These are phyloP conservation scores for Erinaceus europaeus DNA, from an alignment of 2,113 vertebrate species.

Conservation along the genomic window DNA sequence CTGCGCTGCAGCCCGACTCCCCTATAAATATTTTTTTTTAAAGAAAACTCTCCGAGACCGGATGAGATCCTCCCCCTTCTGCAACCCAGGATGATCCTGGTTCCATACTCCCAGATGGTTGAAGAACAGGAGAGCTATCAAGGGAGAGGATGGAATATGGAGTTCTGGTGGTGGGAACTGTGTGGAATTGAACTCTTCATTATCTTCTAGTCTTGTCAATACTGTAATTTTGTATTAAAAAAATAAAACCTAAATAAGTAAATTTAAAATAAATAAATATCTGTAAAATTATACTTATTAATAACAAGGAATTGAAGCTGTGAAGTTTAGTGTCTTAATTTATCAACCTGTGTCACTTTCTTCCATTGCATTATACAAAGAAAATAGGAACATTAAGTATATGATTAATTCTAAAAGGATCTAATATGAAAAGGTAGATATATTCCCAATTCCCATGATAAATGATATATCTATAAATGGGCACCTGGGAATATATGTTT, in stretches of 20 bases:
- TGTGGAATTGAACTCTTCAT: too few species aligned
- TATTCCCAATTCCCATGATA: slow-evolving; percentile 43
- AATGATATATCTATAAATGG: slow-evolving; percentile 28
- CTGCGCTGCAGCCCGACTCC: too few species aligned
- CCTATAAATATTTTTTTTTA: too few species aligned
- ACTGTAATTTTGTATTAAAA: too few species aligned
- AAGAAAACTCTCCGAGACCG: too few species aligned
- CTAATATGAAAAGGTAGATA: slow-evolving; percentile 23
- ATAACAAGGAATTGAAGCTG: slow-evolving; percentile 49
- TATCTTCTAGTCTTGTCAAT: too few species aligned
- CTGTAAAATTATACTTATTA: slow-evolving; percentile 22
- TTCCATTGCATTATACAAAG: slow-evolving; percentile 66
- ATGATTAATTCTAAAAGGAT: slow-evolving; percentile 74
- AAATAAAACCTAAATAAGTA: background rate
- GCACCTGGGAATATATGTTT: slow-evolving; percentile 29
- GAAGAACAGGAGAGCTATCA: too few species aligned
- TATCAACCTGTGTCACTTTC: slow-evolving; percentile 56
- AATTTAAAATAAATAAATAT: background rate
- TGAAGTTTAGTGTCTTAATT: slow-evolving; percentile 44
- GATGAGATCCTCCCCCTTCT: too few species aligned
- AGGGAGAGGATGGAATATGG: too few species aligned
- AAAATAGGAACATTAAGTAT: slow-evolving; percentile 51
- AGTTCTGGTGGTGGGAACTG: too few species aligned
- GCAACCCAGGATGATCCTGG: too few species aligned
- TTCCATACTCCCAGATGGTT: too few species aligned